A percentile compares a stretch with the other conserved stretches of the same genome.
These are phyloP conservation scores for Rhorus exstirpatorius DNA, from an alignment of 2,888 invertebrate genomes.

Conservation along the genomic window DNA sequence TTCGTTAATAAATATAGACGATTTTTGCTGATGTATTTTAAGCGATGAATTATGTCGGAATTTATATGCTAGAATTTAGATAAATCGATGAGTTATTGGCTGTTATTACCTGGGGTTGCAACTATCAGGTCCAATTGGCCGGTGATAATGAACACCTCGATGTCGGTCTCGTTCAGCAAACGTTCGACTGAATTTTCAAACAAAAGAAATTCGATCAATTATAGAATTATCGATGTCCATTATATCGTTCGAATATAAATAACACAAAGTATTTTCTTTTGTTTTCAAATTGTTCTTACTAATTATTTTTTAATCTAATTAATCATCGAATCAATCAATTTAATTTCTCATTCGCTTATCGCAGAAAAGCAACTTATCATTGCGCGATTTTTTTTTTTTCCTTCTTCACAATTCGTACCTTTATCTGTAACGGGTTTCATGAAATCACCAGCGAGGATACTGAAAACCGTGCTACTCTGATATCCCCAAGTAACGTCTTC, in stretches of 20 bases:
- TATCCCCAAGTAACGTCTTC: constrained; percentile 88
- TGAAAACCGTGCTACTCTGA: constrained; percentile 89
- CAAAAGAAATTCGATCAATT: not conserved
- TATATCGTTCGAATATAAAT: not conserved
- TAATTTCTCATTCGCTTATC: not conserved
- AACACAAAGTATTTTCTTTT: not conserved
- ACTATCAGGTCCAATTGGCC: constrained; percentile 95
- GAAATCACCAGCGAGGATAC: constrained; percentile 89
- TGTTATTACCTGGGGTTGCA: constrained; percentile 91
- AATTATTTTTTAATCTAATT: no score
- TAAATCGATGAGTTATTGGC: constrained; percentile 31
- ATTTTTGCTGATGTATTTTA: not conserved
- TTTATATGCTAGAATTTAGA: constrained; percentile 4
- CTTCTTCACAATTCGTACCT: constrained; percentile 85
- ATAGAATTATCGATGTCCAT: constrained; percentile 7
- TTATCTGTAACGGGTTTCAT: constrained; percentile 93
- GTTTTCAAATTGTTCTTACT: not conserved
- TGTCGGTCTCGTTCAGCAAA: constrained; percentile 89
- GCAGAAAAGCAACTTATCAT: not conserved
- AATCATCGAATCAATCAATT: no score
- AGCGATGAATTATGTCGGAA: not conserved
- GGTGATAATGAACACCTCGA: constrained; percentile 91
- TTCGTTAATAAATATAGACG: constrained; percentile 5
- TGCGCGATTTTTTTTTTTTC: not conserved
- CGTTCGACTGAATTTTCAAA: constrained; percentile 87